Evolutionary conservation across 2,113 vertebrate genomes (phyloP).

Genomic region (Vulpes lagopus): DNA sequence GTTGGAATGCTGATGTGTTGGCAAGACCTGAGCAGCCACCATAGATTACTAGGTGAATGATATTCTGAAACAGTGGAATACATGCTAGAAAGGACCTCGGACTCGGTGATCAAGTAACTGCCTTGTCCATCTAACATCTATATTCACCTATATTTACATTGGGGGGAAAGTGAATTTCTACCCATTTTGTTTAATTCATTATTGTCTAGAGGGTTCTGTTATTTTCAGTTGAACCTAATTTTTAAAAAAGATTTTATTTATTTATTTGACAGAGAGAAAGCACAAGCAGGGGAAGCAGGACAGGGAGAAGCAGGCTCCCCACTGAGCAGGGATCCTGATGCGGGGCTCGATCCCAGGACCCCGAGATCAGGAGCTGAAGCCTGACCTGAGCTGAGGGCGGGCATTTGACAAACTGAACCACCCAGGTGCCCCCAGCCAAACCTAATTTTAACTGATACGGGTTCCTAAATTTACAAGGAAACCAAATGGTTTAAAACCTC

Average conservation of each 20-base stretch:
- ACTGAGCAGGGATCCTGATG: too few relatives aligned
- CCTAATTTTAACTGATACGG: neutral
- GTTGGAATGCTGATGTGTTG: neutral
- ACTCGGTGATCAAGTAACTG: neutral
- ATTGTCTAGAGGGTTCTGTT: neutral
- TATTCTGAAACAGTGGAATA: neutral
- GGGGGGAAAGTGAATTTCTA: neutral
- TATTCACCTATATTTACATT: neutral
- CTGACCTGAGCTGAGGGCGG: too few relatives aligned
- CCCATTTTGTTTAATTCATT: neutral
- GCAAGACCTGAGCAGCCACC: neutral
- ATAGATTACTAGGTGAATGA: neutral
- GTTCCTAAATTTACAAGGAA: neutral
- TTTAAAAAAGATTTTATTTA: neutral
- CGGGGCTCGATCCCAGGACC: too few relatives aligned
- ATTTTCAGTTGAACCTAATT: neutral
- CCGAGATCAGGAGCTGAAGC: too few relatives aligned
- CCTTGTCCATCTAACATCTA: neutral
- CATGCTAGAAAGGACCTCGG: neutral
- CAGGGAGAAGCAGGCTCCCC: too few relatives aligned
- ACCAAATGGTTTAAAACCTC: neutral
- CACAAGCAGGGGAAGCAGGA: too few relatives aligned
- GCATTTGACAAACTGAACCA: too few relatives aligned
- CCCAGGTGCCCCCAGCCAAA: neutral
- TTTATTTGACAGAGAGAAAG: too few relatives aligned